Evolutionary conservation across 2,888 invertebrate genomes (phyloP).

Genomic region (Athalia circularis): DNA sequence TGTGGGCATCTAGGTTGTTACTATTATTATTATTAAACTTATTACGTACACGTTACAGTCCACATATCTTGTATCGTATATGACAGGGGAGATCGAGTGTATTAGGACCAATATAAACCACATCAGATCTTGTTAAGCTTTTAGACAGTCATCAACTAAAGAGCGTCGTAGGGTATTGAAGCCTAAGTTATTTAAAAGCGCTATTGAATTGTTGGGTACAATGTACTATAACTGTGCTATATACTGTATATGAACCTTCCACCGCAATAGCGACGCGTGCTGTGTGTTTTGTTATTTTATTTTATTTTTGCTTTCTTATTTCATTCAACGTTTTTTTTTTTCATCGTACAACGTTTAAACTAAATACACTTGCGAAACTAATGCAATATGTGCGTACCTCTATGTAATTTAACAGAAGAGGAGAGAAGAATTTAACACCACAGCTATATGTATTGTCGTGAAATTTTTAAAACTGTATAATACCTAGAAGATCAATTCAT

Average conservation of each 20-base stretch:
- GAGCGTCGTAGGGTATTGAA: background rate
- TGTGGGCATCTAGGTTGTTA: too few relatives aligned
- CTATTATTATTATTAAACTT: background rate
- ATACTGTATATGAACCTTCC: background rate
- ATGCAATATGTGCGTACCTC: background rate
- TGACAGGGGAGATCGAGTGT: slow-evolving; percentile 17
- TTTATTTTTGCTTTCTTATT: too few relatives aligned
- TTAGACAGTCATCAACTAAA: background rate
- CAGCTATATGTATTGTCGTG: too few relatives aligned
- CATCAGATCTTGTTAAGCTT: slow-evolving; percentile 33
- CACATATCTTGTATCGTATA: background rate
- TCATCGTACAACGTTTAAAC: background rate
- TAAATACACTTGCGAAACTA: slow-evolving; percentile 8
- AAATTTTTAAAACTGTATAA: too few relatives aligned
- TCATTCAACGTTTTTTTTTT: too few relatives aligned
- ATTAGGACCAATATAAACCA: slow-evolving; percentile 51
- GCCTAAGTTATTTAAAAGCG: background rate
- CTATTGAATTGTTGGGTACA: too few relatives aligned
- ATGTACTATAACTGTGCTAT: background rate
- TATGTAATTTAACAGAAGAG: too few relatives aligned
- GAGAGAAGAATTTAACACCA: too few relatives aligned
- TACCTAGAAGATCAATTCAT: too few relatives aligned
- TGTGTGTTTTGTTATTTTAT: background rate
- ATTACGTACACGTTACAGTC: background rate
- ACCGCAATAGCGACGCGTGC: slow-evolving; percentile 3